Evolutionary conservation across 2,113 vertebrate species (phyloP), one percentile per base, ranked within the genome.

Genomic region (Ptyas mucosa): DNA sequence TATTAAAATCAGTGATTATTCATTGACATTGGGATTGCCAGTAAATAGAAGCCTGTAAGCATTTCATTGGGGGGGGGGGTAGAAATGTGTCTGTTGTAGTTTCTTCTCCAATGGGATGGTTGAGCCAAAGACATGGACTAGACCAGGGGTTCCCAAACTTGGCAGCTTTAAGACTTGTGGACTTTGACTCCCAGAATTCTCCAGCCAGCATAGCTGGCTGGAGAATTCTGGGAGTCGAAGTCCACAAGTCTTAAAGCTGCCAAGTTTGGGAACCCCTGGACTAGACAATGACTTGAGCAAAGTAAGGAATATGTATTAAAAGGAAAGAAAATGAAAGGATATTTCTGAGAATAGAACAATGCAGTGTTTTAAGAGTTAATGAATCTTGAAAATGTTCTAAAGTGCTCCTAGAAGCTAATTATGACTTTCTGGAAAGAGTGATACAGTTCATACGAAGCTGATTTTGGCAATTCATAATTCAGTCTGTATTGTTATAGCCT

Each of bases 401-500:
- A 81, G 10, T 18, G 8, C 75, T 53, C 64, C 26, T 34, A 4
- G 43, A 26, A 93, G 46, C 26, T 21, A 85, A 46, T 24, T 9
- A 11, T 46, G 52, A 93, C 29, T 43, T 89, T 51, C 24, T 51
- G 53, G 29, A 34, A 85, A 57, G 69, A 89, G 53, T 58, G 29
- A 86, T 20, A 58, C 23, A 89, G 39, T 49, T 92, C 51, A 34
- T 20, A 81, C n/a, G 9, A 89, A 92, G 34, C 51, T 57, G 87
- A 54, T 92, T 26, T 92, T 89, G 87, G 75, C 58, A 20, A 81
- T 89, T 54, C 39, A 81, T 89, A 92, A 92, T 89, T 85, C 61
- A 92, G 29, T 24, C 61, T 75, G 49, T 9, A 3, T 43, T 81
- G 87, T 89, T 43, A 57, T n/a, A 14, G 87, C 87, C 21, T 92